These are phyloP conservation scores for Drosophila cognata DNA, from an alignment of 2,888 invertebrate genomes.

Conservation along the genomic window DNA sequence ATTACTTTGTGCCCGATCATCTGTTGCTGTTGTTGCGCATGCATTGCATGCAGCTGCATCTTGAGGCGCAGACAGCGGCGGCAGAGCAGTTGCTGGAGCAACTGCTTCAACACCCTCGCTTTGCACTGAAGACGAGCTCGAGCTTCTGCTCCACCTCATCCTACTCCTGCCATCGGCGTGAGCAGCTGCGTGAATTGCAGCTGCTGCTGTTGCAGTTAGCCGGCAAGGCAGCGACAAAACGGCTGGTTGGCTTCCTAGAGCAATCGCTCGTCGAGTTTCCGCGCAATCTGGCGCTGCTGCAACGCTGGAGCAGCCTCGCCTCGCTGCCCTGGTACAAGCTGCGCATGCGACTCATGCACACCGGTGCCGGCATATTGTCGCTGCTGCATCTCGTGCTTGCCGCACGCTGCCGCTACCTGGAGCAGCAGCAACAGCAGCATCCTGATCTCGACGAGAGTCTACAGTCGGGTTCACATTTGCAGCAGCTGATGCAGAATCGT, in stretches of 20 bases:
- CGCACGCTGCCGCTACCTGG: conserved; percentile 75
- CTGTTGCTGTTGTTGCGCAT: conserved; percentile 73
- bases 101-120: conserved; percentile 5
- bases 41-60: conserved; percentile 67
- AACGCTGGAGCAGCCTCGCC: conserved; percentile 84
- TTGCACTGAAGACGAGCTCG: conserved; percentile 34
- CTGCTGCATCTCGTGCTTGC: conserved; percentile 85
- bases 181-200: conserved; percentile 85
- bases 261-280: conserved; percentile 86
- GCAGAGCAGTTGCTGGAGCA: conserved; percentile 62
- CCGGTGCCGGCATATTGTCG: conserved; percentile 85
- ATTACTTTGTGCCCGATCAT: conserved; percentile 79
- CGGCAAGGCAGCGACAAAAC: neutral
- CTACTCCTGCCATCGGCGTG: conserved; percentile 74
- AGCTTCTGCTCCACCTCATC: neutral
- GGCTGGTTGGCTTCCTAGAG: conserved; percentile 76
- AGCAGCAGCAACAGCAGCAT: neutral
- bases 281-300: conserved; percentile 87
- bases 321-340: conserved; percentile 87
- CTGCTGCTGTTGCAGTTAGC: conserved; percentile 72
- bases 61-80: conserved; percentile 60
- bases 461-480: conserved; percentile 13
- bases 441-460: neutral
- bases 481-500: conserved; percentile 74
- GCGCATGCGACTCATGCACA: conserved; percentile 83